A percentile compares a stretch with the other conserved stretches of the same genome.
These are phyloP conservation scores for Terrapene triunguis DNA, from an alignment of 2,113 vertebrate genomes.

Conservation along the genomic window DNA sequence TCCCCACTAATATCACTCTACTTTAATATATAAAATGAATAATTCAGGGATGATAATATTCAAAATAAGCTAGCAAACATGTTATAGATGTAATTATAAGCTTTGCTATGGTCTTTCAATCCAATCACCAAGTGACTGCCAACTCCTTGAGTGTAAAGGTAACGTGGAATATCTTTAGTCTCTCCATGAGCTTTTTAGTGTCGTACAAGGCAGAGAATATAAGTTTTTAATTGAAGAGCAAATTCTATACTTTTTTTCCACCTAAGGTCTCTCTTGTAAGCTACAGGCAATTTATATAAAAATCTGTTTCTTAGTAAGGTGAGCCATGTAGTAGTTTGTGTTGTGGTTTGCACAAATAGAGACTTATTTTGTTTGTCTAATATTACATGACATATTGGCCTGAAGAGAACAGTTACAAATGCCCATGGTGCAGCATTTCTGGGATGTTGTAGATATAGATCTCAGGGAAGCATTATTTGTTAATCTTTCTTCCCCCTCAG, in stretches of 20 bases:
- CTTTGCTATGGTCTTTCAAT: neutral
- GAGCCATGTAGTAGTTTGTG: neutral
- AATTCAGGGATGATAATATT: neutral
- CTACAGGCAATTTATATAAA: neutral
- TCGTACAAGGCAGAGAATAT: neutral
- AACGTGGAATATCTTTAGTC: neutral
- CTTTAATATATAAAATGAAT: neutral
- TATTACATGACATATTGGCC: neutral
- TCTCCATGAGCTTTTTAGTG: neutral
- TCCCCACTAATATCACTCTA: neutral
- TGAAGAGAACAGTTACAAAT: neutral
- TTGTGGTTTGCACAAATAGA: neutral
- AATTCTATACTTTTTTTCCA: neutral
- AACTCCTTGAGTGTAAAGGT: neutral
- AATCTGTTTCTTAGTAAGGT: neutral
- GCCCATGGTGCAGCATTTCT: neutral
- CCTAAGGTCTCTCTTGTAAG: neutral
- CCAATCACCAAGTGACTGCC: neutral
- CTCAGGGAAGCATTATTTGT: neutral
- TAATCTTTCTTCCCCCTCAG: neutral
- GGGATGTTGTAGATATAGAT: neutral
- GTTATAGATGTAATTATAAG: accelerated
- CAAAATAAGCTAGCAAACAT: neutral
- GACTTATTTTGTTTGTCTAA: neutral
- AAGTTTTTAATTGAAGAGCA: neutral